Evolutionary conservation across 2,888 invertebrate species (phyloP).

Genomic region (Cerceris rybyensis): DNA sequence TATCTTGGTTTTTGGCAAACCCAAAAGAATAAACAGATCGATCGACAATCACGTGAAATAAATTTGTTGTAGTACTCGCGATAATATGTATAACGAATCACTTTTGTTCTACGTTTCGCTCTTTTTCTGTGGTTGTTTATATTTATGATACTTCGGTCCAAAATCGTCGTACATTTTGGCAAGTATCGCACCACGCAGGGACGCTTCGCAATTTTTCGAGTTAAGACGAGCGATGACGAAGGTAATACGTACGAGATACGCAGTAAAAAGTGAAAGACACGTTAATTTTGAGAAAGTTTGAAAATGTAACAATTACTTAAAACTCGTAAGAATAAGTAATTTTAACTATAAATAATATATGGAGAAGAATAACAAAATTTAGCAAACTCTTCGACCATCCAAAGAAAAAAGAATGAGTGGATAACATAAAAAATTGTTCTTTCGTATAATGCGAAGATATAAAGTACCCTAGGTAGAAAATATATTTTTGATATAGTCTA

Average conservation of each 20-base stretch:
- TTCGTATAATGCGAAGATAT: too few relatives aligned
- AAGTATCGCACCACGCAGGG: constrained; percentile 48
- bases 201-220: constrained; percentile 12
- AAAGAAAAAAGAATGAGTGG: too few relatives aligned
- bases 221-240: constrained; percentile 27
- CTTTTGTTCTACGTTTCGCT: constrained; percentile 26
- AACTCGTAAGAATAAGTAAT: neutral
- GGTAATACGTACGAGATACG: neutral
- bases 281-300: too few relatives aligned
- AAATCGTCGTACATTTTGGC: constrained; percentile 71
- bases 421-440: too few relatives aligned
- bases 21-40: neutral
- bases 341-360: too few relatives aligned
- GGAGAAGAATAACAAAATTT: too few relatives aligned
- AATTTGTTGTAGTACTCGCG: neutral
- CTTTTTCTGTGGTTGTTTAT: constrained; percentile 48
- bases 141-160: constrained; percentile 63
- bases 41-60: neutral
- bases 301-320: neutral
- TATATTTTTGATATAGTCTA: too few relatives aligned
- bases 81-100: constrained; percentile 24
- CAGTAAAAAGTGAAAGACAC: neutral
- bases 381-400: too few relatives aligned
- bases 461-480: too few relatives aligned
- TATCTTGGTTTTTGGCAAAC: neutral